Conservation (phyloP, 2,113 vertebrate genomes). For the Irena cyanogastra region DNA sequence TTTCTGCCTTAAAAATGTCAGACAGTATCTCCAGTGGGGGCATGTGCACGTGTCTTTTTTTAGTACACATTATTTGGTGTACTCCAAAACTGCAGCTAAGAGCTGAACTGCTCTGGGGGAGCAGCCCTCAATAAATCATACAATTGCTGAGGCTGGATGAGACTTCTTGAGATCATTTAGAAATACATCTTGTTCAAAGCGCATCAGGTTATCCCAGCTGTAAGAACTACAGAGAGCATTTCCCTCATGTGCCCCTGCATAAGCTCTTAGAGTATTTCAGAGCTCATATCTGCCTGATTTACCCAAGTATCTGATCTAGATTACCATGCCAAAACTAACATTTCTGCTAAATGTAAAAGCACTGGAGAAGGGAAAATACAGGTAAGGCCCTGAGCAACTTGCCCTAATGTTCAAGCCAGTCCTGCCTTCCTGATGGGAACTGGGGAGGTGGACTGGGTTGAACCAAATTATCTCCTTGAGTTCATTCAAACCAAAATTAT, state of each 20-base stretch:
- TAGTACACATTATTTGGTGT: neutral
- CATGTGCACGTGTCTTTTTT: accelerated
- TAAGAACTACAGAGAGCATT: neutral
- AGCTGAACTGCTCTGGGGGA: neutral
- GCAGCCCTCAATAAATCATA: neutral
- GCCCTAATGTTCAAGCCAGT: neutral
- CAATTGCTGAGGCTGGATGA: neutral
- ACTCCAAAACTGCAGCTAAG: neutral
- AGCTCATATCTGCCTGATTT: neutral
- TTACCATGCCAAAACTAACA: neutral
- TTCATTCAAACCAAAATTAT: neutral
- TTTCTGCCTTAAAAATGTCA: neutral
- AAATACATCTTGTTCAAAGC: neutral
- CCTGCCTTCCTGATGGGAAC: neutral
- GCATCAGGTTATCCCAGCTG: neutral
- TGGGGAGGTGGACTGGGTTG: neutral
- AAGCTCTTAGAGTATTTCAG: neutral
- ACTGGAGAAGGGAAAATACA: neutral
- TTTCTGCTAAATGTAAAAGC: neutral
- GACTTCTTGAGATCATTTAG: neutral
- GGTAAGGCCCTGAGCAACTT: accelerated
- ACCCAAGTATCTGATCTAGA: neutral
- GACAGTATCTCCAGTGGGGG: neutral
- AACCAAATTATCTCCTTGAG: neutral
- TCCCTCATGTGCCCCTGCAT: accelerated